phyloP scores from a whole-genome alignment of 2,797 vertebrate genomes.

The Emys orbicularis region DNA sequence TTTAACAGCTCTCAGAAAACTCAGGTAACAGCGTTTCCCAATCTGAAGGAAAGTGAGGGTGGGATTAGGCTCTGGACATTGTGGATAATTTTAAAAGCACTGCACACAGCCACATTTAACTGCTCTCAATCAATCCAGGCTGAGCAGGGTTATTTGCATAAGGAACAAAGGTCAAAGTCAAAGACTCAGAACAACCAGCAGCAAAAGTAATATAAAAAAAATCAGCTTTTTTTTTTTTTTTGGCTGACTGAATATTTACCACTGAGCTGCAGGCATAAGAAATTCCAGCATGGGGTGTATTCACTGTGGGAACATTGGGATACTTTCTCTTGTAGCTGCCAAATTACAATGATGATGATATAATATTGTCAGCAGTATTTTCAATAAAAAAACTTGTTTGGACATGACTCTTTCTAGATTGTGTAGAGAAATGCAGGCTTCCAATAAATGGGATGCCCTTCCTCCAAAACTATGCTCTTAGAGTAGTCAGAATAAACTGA shows the following conservation, averaged over 20 bases:
- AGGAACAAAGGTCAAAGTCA: slow-evolving; percentile 69
- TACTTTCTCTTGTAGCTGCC: slow-evolving; percentile 57
- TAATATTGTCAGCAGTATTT: slow-evolving; percentile 39
- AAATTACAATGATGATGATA: slow-evolving; percentile 32
- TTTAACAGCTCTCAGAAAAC: background rate
- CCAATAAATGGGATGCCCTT: background rate
- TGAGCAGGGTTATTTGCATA: slow-evolving; percentile 51
- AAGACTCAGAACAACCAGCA: slow-evolving; percentile 61
- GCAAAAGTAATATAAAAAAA: slow-evolving; percentile 42
- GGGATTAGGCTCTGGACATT: background rate
- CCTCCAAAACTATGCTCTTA: background rate
- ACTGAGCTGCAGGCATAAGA: slow-evolving; percentile 54
- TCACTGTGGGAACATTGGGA: slow-evolving; percentile 67
- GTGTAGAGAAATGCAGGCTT: background rate
- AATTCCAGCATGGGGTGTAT: slow-evolving; percentile 61
- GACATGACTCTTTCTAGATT: background rate
- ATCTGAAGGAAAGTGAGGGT: background rate
- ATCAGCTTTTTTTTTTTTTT: slow-evolving; percentile 48
- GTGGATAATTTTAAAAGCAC: slow-evolving; percentile 9
- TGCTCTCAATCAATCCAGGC: slow-evolving; percentile 7
- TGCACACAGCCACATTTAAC: slow-evolving; percentile 47
- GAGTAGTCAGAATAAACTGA: background rate
- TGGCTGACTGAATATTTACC: slow-evolving; percentile 67
- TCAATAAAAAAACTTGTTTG: slow-evolving; percentile 24
- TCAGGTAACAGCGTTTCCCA: background rate